Evolutionary conservation across 2,888 invertebrate genomes (phyloP), one percentile per base, ranked within the genome.

Genomic region (Nomada ruficornis): DNA sequence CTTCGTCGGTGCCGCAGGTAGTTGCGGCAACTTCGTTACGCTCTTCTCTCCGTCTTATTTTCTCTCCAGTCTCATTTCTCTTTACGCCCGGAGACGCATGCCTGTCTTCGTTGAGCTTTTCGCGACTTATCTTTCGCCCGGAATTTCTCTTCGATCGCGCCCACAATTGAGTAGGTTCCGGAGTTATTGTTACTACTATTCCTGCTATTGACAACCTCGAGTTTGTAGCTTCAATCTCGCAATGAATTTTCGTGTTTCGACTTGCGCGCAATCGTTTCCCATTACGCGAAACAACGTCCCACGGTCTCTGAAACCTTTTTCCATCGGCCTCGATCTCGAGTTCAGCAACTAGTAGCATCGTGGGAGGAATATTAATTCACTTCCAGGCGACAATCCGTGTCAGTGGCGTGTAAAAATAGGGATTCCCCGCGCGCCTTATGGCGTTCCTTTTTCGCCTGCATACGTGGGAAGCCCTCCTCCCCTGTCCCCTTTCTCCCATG

Each of bases 371-470:
- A 65, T 82, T 67, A 82, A 82, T 82, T 83, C 42, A 59, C 42
- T 29, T 23, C 15, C 29, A 26, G 47, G 47, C 44, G 83, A 74
- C 74, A 78, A 67, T 77, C 68, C 54, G 73, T 52, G 52, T 59
- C 84, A 77, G 63, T 73, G 84, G 69, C 60, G 55, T 65, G 72
- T 29, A 64, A 84, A 76, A 67, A 68, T 59, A 18, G 65, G 47
- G 50, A 36, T 55, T 63, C 69, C 26, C 55, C 26, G 74, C 47
- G 26, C 75, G 74, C 89, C 89, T 89, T 89, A 88, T 90, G 90
- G 83, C 83, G 62, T 72, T 77, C 70, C 69, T 80, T 80, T 83
- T 73, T 75, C 67, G 78, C 36, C 11, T 36, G 15, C 18, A 71
- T 78, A 85, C 86, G 87, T 89, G 88, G 88, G 87, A 89, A 88